These are phyloP conservation scores for Andinoacara biseriatus DNA, from an alignment of 2,113 vertebrate species.

Conservation along the genomic window DNA sequence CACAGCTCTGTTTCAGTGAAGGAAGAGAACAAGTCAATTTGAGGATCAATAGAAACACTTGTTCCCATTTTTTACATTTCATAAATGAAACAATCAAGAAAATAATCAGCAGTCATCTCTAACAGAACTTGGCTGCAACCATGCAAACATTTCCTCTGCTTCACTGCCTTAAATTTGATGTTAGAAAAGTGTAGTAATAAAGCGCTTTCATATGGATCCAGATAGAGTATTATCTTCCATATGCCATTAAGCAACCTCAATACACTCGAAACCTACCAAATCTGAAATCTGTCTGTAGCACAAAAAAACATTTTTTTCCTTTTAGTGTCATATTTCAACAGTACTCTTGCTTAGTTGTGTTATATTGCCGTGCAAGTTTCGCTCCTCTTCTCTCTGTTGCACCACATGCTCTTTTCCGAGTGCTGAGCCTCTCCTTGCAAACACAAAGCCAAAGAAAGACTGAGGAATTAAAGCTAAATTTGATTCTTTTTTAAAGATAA, in stretches of 20 bases:
- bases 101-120: background rate
- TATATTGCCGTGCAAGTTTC: background rate
- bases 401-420: too few species aligned
- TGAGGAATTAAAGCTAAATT: background rate
- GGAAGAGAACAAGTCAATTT: background rate
- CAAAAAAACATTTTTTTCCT: too few species aligned
- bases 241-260: background rate
- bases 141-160: background rate
- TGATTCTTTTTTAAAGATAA: background rate
- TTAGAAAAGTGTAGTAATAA: background rate
- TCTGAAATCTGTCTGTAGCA: background rate
- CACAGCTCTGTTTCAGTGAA: background rate
- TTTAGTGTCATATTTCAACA: too few species aligned
- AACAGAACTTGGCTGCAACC: background rate
- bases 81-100: background rate
- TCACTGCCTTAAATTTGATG: background rate
- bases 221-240: background rate
- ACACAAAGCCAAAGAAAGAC: background rate
- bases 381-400: accelerated
- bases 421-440: background rate
- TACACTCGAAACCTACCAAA: background rate
- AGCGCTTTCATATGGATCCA: background rate
- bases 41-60: background rate
- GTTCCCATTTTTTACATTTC: background rate
- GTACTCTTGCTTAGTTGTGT: background rate